Evolutionary conservation across 2,113 vertebrate genomes (phyloP), one percentile per base, ranked within the genome.

Genomic region (Neogale vison): DNA sequence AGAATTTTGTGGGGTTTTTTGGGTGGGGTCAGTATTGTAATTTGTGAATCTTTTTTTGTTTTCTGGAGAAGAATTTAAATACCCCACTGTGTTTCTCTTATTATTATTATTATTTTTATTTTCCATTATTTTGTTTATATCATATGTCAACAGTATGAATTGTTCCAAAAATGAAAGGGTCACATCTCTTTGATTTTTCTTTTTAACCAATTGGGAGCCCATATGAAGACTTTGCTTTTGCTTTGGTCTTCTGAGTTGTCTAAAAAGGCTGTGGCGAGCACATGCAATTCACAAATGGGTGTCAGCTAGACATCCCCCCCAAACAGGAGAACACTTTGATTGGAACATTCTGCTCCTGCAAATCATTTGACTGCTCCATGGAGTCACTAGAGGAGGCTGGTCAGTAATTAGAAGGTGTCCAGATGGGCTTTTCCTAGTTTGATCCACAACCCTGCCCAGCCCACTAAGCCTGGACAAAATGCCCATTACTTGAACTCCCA

Each of bases 51-150:
- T 59, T 17, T 90, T 29, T 55, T 55, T 55, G 15, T 94, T 82
- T 94, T 87, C 76, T 86, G 61, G 80, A 72, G 21, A 85, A 96
- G 52, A 89, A 94, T 65, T 63, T 69, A 83, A 94, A 69, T n/a
- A 65, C 23, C 61, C 45, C 1, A 11, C 39, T n/a, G 34, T 6
- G 21, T 55, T 21, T 39, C 88, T 92, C 36, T 59, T 50, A 24
- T 5, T 42, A 4, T 42, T 42, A 5, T 42, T 83, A 92, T 95
- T 55, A 21, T 57, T 79, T 50, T 29, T 15, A 65, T 82, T 85
- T 39, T 13, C 20, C 9, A 29, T 90, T 83, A 84, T 84, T 93
- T 92, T 91, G 42, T 83, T 67, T 97, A 24, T 72, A 36, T 80
- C 50, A 7, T 26, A 29, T 74, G 34, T 88, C 61, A 95, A 39